Base-by-base conservation (phyloP, 2,888 invertebrate genomes). In the Macrosiphum euphorbiae region DNA sequence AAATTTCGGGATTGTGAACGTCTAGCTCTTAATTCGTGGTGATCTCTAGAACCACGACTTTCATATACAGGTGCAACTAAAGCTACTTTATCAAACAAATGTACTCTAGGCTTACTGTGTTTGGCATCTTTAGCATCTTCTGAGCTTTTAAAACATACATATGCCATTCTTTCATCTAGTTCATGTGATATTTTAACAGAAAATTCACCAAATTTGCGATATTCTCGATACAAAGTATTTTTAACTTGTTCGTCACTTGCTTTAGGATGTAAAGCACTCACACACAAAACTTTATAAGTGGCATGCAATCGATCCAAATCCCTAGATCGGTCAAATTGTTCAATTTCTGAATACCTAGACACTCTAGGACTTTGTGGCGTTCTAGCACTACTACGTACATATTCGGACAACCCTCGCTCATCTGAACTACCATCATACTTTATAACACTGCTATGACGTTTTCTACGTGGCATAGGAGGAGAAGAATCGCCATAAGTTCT, bases 121-220 rank as follows among this genome's bases (percentile, higher is more conserved):
- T 99, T 98, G 0, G 99, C 99, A 95, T 98, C 98, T 90, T 98
- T 97, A 0, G 99, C 99, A 96, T 99, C 99, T 96, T 99, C 99
- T 0, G 98, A 97, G 95, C 97, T 98, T 52, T 99, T 97, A 95
- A 99, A 99, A 96, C 99, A 99, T 28, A 99, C 98, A 96, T 99
- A 99, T 0, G 99, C 99, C n/a, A 99, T 98, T 90, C 99, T 96
- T 95, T 99, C 98, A 95, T 98, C 99, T 94, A 98, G 96, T 95
- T 99, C 99, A 95, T 98, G 98, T 0, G 98, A 97, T 95, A 99
- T 97, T 95, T 98, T 97, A 95, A 99, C 98, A 95, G 98, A 98
- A 95, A 99, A 98, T 95, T 99, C 99, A 55, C 99, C 99, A 96
- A 98, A 99, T 95, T 99, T 98, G 96, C 99, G 98, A 96, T 98